These are phyloP conservation scores for Lithophane leautieri DNA, from an alignment of 2,888 invertebrate species.

Conservation along the genomic window DNA sequence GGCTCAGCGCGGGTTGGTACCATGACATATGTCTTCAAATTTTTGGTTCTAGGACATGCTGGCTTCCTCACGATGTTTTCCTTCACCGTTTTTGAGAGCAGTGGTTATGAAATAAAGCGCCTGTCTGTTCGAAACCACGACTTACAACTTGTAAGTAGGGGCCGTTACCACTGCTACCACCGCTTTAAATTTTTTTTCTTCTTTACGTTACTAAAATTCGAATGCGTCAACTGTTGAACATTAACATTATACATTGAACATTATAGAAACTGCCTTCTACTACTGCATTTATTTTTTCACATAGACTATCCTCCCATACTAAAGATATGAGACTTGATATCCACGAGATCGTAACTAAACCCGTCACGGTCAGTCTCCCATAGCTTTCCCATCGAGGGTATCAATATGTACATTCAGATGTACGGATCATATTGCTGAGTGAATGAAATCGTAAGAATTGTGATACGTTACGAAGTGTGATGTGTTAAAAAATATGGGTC, in stretches of 20 bases:
- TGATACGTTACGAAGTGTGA: constrained; percentile 54
- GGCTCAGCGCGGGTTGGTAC: no score
- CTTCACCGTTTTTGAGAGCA: no score
- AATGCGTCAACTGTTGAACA: neutral
- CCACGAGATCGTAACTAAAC: constrained; percentile 76
- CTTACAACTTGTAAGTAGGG: no score
- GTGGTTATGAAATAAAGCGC: no score
- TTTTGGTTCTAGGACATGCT: no score
- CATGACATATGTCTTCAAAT: no score
- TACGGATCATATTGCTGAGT: constrained; percentile 63
- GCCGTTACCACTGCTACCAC: no score
- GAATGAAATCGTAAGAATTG: constrained; percentile 52
- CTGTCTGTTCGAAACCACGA: no score
- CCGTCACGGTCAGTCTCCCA: constrained; percentile 81
- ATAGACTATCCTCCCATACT: constrained; percentile 55
- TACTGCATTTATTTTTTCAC: constrained; percentile 30
- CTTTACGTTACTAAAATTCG: neutral
- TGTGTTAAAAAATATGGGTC: constrained; percentile 44
- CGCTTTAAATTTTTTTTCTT: neutral
- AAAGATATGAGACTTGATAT: constrained; percentile 71
- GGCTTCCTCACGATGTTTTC: no score
- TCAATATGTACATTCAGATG: constrained; percentile 68
- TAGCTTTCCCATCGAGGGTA: constrained; percentile 82
- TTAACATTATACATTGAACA: no score
- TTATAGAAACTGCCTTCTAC: neutral